Evolutionary conservation across 2,797 vertebrate species (phyloP), one percentile per base, ranked within the genome.

Genomic region (Nannoperca obscura): DNA sequence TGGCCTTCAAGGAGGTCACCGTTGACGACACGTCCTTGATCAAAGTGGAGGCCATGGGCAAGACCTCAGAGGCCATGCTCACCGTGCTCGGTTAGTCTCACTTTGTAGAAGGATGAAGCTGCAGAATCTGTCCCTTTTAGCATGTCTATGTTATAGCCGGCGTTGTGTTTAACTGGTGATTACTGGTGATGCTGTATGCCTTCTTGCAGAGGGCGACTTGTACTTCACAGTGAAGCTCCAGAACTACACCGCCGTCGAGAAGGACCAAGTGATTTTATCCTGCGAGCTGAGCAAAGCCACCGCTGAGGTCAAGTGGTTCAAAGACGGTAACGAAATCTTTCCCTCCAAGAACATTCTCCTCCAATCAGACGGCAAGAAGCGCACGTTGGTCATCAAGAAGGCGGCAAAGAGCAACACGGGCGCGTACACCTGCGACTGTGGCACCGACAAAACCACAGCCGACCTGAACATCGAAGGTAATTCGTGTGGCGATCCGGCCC

Each of bases 21-120:
- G 90, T 98, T 12, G 98, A 99, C 58, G 98, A 99, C 89, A 99
- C 98, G 8, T 97, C 98, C 79, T 94, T 97, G 78, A 98, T 99
- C 83, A 98, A 89, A 93, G 96, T 96, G 34, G 97, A 99, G 92
- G 97, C 97, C 38, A 96, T 98, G 95, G 96, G 88, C 14, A 96
- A 97, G 93, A 95, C 90, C 30, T 88, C 85, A 1, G 90, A 91
- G 96, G 98, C 98, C 84, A 98, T 97, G 93, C 97, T 99, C 78
- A 99, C 96, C 15, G 98, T 99, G 42, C 95, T 99, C 36, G 98
- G 98, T 99, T 92, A 93, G 96, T 95, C 73, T n/a, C 14, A 9
- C 19, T 5, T 14, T 5, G 17, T 7, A 19, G 52, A 13, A n/a
- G 53, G 59, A 57, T 13, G 40, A 44, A 50, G 11, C 42, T 50